Evolutionary conservation across 2,888 invertebrate species (phyloP), one percentile per base, ranked within the genome.

Genomic region (Pecten maximus): DNA sequence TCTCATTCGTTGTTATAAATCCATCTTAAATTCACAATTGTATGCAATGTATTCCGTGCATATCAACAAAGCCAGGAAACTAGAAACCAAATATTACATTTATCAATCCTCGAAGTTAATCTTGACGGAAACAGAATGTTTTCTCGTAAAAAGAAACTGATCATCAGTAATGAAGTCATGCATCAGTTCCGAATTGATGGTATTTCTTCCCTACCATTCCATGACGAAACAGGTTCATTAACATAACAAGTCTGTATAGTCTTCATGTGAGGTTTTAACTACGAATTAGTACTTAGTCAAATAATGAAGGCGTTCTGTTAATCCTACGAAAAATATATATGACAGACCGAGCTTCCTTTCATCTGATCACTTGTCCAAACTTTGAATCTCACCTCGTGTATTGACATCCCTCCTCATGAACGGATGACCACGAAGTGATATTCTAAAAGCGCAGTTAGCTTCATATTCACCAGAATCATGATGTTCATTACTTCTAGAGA

Each of bases 291-390:
- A 74, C 35, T 35, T 10, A 35, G 74, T 74, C 74, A 4, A 35
- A 74, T 35, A 74, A 35, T 10, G 74, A 35, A 10, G 35, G 35
- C 6, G 35, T 35, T 28, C 74, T 74, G 35, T 35, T 12, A 74
- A 74, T 74, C 10, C 6, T 0, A 74, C 74, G 35, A 74, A 74
- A 74, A 35, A 74, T 35, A 74, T 2, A 74, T 35, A 23, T 74
- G 74, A 74, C 35, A 74, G 74, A 74, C 74, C 28, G 12, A 74
- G 74, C 4, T 74, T 74, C 74, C 74, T 35, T 74, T 74, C 74
- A 74, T 35, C 35, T 16, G 74, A 74, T 74, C 74, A 74, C 74
- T 8, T 74, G 74, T 74, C 74, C 74, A 74, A 74, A 74, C 74
- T 74, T 74, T 74, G 35, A 35, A 74, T 74, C 74, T 23, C 54